Evolutionary conservation across 64 coral and sea anemone genomes (phyloP).

Genomic region (Montipora foliosa): DNA sequence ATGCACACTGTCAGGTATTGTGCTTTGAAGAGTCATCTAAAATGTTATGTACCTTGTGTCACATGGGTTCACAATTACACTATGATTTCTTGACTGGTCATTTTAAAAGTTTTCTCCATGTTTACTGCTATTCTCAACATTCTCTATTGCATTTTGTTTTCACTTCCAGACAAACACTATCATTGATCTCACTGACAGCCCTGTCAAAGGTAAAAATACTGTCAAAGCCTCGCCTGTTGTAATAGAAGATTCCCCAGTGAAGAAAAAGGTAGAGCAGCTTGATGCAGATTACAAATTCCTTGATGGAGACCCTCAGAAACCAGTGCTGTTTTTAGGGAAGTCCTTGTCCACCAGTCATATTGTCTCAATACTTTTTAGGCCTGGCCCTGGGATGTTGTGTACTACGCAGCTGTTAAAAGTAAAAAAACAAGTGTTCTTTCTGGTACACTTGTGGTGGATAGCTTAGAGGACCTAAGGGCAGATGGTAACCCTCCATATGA

Average conservation of each 20-base stretch:
- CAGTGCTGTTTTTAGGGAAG: neutral
- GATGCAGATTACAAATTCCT: conserved; percentile 10
- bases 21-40: no score
- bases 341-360: neutral
- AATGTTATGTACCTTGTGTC: no score
- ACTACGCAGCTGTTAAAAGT: neutral
- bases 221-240: neutral
- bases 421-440: neutral
- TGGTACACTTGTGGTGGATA: neutral
- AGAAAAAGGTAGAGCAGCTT: neutral
- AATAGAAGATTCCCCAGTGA: conserved; percentile 9
- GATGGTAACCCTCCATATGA: neutral
- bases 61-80: no score
- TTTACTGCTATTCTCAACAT: neutral
- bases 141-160: neutral
- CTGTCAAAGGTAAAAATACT: neutral
- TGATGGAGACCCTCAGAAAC: neutral
- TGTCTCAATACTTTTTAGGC: neutral
- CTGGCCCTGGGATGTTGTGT: conserved; percentile 8
- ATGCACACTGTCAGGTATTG: no score
- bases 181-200: conserved; percentile 2
- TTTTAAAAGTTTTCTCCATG: neutral
- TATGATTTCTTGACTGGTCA: no score
- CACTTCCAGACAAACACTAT: neutral
- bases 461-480: conserved; percentile 3